phyloP scores from a whole-genome alignment of 2,113 vertebrate species.

The Sceloporus undulatus region DNA sequence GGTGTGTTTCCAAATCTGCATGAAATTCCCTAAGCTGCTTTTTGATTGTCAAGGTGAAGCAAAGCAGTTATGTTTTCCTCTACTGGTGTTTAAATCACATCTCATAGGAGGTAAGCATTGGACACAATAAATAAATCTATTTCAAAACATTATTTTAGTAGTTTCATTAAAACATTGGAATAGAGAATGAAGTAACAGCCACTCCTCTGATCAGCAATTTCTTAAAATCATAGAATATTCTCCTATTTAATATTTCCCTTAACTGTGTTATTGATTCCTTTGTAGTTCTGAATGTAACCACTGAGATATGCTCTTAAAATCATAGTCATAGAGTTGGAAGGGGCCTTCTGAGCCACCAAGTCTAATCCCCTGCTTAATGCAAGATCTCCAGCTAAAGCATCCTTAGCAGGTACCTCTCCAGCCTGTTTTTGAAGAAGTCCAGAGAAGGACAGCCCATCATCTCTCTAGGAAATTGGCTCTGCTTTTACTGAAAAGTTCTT shows the following conservation, averaged over 20 bases:
- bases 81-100: conserved; percentile 3
- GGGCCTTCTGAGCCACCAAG: too few species aligned
- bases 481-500: too few species aligned
- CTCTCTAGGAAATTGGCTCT: too few species aligned
- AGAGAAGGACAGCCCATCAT: too few species aligned
- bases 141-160: not conserved
- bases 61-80: conserved; percentile 21
- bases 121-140: not conserved
- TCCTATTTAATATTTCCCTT: not conserved
- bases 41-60: conserved; percentile 38
- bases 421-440: too few species aligned
- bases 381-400: too few species aligned
- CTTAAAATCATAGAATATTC: not conserved
- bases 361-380: too few species aligned
- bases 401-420: too few species aligned
- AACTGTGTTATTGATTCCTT: not conserved
- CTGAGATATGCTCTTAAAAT: not conserved
- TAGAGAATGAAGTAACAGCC: not conserved
- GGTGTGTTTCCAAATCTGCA: conserved; percentile 38
- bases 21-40: conserved; percentile 2
- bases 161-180: not conserved
- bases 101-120: not conserved
- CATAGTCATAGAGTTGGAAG: too few species aligned
- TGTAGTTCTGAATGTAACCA: too few species aligned
- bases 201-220: not conserved